Evolutionary conservation across 2,113 vertebrate species (phyloP), one percentile per base, ranked within the genome.

Genomic region (Romanogobio albipinnatus): DNA sequence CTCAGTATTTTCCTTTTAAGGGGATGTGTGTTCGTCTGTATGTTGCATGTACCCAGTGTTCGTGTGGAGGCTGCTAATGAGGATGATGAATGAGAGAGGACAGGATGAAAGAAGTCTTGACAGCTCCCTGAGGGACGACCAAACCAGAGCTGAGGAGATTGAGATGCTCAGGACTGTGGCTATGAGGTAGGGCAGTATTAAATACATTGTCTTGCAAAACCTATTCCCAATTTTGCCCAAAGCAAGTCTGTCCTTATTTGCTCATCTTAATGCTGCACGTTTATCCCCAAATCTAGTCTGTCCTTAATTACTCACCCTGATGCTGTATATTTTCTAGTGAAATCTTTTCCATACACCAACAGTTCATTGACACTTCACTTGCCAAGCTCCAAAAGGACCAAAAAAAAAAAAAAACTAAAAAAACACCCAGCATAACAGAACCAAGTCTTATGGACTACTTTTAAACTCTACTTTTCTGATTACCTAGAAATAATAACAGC

Each of bases 11-110:
- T 45, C 43, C 39, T 76, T 17, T 56, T 33, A 24, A 17, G 45
- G 85, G 24, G 22, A 76, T 24, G 47, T 77, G 85, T 80, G 77
- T 78, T 70, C 75, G 66, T 86, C 84, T 88, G 88, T 89, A 87
- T 92, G 88, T 87, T 90, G 89, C 84, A 89, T 89, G 85, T 91
- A 76, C 45, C 45, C 14, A 76, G n/a, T 61, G 79, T 36, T 9
- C 3, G 76, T 87, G 90, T 39, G 39, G 66, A 85, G 89, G 89
- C 78, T 83, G 68, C 77, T 91, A 91, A 92, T 92, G 86, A 93
- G 89, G 86, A 91, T 90, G 93, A 92, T 88, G 85, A 87, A 93
- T 92, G 90, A 91, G 86, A 88, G 76, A 84, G 87, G 90, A 86
- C 58, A 80, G 58, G 75, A 76, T 76, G 58, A 86, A 14, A 61